These are phyloP conservation scores for Notarius lentiginosus DNA, from an alignment of 2,113 vertebrate genomes.

Conservation along the genomic window DNA sequence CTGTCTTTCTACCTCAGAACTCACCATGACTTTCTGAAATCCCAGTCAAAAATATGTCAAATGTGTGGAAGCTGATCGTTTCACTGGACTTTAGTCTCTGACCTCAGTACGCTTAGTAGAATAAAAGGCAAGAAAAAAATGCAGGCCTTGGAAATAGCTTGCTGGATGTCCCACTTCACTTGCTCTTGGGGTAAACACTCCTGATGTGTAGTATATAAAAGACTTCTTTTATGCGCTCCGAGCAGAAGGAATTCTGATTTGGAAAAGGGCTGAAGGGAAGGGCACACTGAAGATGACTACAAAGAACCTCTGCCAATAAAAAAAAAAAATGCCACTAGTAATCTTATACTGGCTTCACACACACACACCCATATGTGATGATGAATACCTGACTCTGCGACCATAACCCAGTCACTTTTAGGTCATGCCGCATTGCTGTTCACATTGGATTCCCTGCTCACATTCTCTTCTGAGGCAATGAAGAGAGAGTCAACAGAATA, in stretches of 20 bases:
- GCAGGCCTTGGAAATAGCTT: slow-evolving; percentile 30
- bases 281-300: slow-evolving; percentile 37
- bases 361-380: slow-evolving; percentile 1
- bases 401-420: neutral
- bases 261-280: slow-evolving; percentile 47
- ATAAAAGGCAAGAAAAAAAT: slow-evolving; percentile 31
- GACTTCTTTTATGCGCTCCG: slow-evolving; percentile 43
- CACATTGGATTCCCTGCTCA: slow-evolving; percentile 3
- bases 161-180: slow-evolving; percentile 36
- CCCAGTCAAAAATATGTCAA: neutral
- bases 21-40: slow-evolving; percentile 10
- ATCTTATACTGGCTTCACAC: slow-evolving; percentile 28
- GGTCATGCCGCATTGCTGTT: slow-evolving; percentile 7
- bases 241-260: slow-evolving; percentile 50
- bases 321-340: slow-evolving; percentile 40
- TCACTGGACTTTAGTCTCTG: slow-evolving; percentile 39
- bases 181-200: slow-evolving; percentile 32
- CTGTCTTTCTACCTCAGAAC: slow-evolving; percentile 3
- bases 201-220: slow-evolving; percentile 46
- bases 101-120: slow-evolving; percentile 31
- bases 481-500: slow-evolving; percentile 21
- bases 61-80: neutral
- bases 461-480: slow-evolving; percentile 11
- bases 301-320: slow-evolving; percentile 36
- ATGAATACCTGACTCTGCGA: slow-evolving; percentile 3